Base-by-base conservation (phyloP, 2,888 invertebrate species). In the Cryptops parisi region DNA sequence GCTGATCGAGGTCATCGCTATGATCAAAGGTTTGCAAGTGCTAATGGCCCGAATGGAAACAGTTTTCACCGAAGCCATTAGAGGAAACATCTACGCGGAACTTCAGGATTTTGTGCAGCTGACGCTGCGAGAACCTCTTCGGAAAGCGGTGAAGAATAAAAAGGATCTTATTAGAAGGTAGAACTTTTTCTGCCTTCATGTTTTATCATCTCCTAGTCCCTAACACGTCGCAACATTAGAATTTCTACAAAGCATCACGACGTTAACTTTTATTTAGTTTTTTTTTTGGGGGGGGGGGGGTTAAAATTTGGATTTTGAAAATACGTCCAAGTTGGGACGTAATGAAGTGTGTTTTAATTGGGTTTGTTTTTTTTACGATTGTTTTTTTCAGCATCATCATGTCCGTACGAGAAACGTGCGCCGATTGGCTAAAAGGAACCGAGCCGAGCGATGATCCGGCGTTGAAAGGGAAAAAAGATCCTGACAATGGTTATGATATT, bases 21-120 rank as follows among this genome's bases (percentile, higher is more conserved):
- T 97, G 94, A 94, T 98, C 62, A 98, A 98, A 70, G 96, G 96
- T 0, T 75, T 98, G 2, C 97, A 98, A 70, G 89, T 90, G 23
- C 73, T 96, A 51, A 90, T 98, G 88, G 86, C 93, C 1, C 77
- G 93, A 40, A 96, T 97, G 82, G 97, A 98, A 74, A 88, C 91
- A 0, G 91, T 94, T n/a, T 82, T 91, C 62, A 84, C 85, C 53
- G 87, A 88, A 67, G 87, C 89, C 1, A 89, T 91, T 58, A 75
- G 87, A 24, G 75, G 93, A 43, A 86, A 89, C 66, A 89, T 98
- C 60, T 97, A 97, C 69, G 84, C 93, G 0, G 94, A 97, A 66
- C 72, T 98, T 52, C 98, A 98, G 72, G 90, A 93, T 69, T 97
- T 98, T 70, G 89, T 96, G 1, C 97, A 97, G 69, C 70, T 88